Conservation (phyloP, 2,113 vertebrate species). For the Prunella himalayana region DNA sequence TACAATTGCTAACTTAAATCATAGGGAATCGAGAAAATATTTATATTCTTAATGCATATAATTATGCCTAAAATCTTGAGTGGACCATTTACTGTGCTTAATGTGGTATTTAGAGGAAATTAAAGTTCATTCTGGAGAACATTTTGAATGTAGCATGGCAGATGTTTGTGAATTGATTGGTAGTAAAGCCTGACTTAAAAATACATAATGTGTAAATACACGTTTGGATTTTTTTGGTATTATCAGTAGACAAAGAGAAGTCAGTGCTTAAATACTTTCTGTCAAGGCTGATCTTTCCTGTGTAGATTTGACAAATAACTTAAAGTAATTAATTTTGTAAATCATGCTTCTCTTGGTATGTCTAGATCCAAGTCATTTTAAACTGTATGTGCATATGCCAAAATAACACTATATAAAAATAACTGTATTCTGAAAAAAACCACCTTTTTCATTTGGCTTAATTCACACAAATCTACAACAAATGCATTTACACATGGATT, state of each 20-base stretch:
- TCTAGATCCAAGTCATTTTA: neutral
- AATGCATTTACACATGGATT: neutral
- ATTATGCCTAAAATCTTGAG: conserved; percentile 57
- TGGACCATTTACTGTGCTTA: conserved; percentile 56
- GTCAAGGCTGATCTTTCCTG: neutral
- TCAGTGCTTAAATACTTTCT: neutral
- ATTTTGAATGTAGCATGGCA: conserved; percentile 38
- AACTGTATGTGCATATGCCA: neutral
- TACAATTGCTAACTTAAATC: conserved; percentile 53
- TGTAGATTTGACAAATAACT: neutral
- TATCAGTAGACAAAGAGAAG: neutral
- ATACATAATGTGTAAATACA: conserved; percentile 9
- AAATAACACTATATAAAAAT: neutral
- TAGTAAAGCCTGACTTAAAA: conserved; percentile 16
- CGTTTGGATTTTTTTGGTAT: neutral
- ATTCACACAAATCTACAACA: neutral
- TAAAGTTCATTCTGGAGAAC: conserved; percentile 56
- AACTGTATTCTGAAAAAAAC: neutral
- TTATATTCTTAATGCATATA: conserved; percentile 56
- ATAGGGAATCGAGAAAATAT: conserved; percentile 47
- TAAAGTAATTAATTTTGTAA: neutral
- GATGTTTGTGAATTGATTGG: conserved; percentile 49
- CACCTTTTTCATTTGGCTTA: neutral
- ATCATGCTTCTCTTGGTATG: neutral
- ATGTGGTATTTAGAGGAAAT: conserved; percentile 64